phyloP scores from a whole-genome alignment of 2,797 vertebrate genomes.

The Cryptoprocta ferox region DNA sequence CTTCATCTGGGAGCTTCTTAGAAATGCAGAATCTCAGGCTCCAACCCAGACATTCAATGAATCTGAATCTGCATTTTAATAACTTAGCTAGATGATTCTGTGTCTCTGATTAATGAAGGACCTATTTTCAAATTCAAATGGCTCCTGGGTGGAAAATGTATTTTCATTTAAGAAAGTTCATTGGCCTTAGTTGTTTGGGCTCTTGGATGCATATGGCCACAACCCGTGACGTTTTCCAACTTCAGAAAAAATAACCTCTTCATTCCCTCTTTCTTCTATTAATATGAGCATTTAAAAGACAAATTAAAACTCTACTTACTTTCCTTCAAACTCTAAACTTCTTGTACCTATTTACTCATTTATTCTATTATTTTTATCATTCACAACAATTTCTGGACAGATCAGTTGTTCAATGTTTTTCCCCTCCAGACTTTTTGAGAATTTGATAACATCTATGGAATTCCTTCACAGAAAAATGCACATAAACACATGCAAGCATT shows the following conservation, averaged over 20 bases:
- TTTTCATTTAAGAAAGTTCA: constrained; percentile 75
- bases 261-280: background rate
- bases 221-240: constrained; percentile 14
- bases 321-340: background rate
- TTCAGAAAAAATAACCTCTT: background rate
- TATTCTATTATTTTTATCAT: background rate
- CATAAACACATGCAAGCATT: background rate
- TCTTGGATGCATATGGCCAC: background rate
- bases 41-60: background rate
- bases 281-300: background rate
- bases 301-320: constrained; percentile 4
- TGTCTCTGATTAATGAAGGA: constrained; percentile 81
- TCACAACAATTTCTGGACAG: background rate
- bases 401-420: background rate
- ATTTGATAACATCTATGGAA: background rate
- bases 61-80: constrained; percentile 24
- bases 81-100: constrained; percentile 55
- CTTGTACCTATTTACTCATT: background rate
- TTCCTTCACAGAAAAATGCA: background rate
- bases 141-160: background rate
- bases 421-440: background rate
- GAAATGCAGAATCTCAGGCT: background rate
- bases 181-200: constrained; percentile 61
- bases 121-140: constrained; percentile 78
- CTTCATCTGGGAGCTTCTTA: background rate